A percentile compares a stretch with the other conserved stretches of the same genome.
Evolutionary conservation across 2,113 vertebrate species (phyloP).

Genomic region (Tragelaphus scriptus): DNA sequence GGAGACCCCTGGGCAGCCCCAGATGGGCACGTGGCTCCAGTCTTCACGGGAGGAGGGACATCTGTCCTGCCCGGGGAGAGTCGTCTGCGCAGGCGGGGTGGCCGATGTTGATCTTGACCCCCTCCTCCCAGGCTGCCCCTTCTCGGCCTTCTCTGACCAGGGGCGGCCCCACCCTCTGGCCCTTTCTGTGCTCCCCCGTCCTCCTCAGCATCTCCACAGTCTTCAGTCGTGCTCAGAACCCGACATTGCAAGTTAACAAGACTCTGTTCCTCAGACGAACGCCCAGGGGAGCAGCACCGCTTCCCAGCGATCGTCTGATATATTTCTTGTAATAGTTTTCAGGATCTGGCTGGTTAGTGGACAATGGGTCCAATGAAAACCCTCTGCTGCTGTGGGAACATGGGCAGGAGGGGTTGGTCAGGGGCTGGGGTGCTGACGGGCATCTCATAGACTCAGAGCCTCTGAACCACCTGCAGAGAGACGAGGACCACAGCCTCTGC

Average conservation of each 20-base stretch:
- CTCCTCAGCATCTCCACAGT: not conserved
- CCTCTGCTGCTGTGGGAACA: not conserved
- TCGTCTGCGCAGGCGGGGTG: not conserved
- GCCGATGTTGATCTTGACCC: not conserved
- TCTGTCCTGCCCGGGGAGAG: not conserved
- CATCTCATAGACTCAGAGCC: not conserved
- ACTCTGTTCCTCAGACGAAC: not conserved
- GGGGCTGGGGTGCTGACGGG: not conserved
- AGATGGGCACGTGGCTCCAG: not conserved
- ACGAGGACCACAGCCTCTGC: rapidly evolving
- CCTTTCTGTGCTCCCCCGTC: not conserved
- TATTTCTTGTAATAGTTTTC: not conserved
- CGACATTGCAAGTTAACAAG: not conserved
- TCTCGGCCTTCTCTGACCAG: not conserved
- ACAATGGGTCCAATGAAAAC: not conserved
- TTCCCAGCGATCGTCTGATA: not conserved
- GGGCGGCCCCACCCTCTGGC: not conserved
- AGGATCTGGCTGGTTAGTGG: not conserved
- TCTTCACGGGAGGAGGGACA: not conserved
- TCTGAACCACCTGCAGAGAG: not conserved
- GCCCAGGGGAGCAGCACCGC: not conserved
- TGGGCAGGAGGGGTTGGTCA: not conserved
- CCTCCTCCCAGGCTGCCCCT: not conserved
- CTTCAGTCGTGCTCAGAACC: not conserved
- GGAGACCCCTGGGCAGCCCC: too few species aligned